Base-by-base conservation (phyloP, 2,888 invertebrate species). In the Seira musarum region DNA sequence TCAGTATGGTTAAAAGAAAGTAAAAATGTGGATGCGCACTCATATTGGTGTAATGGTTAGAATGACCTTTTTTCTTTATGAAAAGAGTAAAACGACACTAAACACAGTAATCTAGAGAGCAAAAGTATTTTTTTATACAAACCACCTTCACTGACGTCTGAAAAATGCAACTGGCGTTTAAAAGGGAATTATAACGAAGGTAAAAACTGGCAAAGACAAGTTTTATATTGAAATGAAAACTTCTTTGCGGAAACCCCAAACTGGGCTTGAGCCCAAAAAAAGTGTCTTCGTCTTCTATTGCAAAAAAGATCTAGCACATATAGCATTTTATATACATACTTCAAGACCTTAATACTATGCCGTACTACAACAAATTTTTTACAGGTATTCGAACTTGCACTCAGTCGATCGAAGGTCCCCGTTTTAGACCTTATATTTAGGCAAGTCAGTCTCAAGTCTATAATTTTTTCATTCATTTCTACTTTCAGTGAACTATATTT, bases 401-500 rank as follows among this genome's bases (percentile, higher is more conserved):
- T n/a, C n/a, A n/a, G n/a, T 40, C 40, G 40, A 13, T 49, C 49
- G 15, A 49, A 49, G 49, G 49, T 49, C 17, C 49, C 49, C 49
- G 49, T 49, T 49, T n/a, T 49, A n/a, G 13, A n/a, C 15, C 15
- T n/a, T 49, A n/a, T 49, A 49, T 49, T 49, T 49, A 61, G 25
- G 15, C 21, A 19, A 25, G 35, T 35, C 49, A 63, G n/a, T n/a
- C n/a, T n/a, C n/a, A n/a, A n/a, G n/a, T n/a, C n/a, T 49, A 66
- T 60, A 77, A 77, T 65, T n/a, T 67, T 68, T 79, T 73, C 67
- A 64, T 40, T 80, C 19, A 64, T 80, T 74, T 78, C 80, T 69
- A 69, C 74, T 80, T 80, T 74, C 73, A 80, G 60, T 80, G 74
- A 65, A 57, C 80, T 17, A 70, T n/a, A n/a, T 70, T 74, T 74